Evolutionary conservation across 2,797 vertebrate genomes (phyloP).

Genomic region (Nannoperca australis): DNA sequence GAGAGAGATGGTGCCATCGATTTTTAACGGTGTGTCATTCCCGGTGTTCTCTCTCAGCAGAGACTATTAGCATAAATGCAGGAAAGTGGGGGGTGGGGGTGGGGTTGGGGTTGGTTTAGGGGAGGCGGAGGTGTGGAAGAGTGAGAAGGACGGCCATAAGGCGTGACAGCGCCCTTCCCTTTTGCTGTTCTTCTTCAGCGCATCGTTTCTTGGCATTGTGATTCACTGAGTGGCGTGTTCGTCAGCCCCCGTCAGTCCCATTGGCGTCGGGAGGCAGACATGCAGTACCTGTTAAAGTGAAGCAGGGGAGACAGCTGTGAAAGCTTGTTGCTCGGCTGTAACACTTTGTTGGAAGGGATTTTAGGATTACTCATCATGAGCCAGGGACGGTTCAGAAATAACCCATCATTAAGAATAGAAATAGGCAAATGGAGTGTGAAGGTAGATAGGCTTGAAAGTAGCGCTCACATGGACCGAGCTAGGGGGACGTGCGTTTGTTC

Average conservation of each 20-base stretch:
- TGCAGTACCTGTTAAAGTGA: constrained; percentile 80
- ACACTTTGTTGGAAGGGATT: constrained; percentile 73
- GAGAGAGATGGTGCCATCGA: constrained; percentile 65
- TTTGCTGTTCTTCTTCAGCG: constrained; percentile 66
- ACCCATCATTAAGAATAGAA: constrained; percentile 70
- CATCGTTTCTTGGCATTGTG: constrained; percentile 70
- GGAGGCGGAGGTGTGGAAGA: constrained; percentile 44
- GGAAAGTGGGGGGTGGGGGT: constrained; percentile 1
- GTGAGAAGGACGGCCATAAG: constrained; percentile 69
- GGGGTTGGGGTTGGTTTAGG: too few species aligned
- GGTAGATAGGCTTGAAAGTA: constrained; percentile 44
- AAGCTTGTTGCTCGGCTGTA: constrained; percentile 78
- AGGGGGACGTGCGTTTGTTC: constrained; percentile 12
- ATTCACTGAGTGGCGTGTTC: constrained; percentile 69
- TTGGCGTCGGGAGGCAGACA: constrained; percentile 61
- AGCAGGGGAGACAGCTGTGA: constrained; percentile 81
- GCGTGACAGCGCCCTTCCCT: constrained; percentile 71
- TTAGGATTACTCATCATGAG: constrained; percentile 78
- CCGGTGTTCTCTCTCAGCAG: constrained; percentile 51
- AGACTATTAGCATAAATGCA: constrained; percentile 78
- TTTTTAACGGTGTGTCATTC: constrained; percentile 64
- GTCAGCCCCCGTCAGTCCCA: constrained; percentile 70
- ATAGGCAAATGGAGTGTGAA: constrained; percentile 62
- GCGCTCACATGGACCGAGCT: background rate
- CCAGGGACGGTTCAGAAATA: constrained; percentile 69